These are phyloP conservation scores for Oreochromis aureus DNA, from an alignment of 2,113 vertebrate genomes.

Conservation along the genomic window DNA sequence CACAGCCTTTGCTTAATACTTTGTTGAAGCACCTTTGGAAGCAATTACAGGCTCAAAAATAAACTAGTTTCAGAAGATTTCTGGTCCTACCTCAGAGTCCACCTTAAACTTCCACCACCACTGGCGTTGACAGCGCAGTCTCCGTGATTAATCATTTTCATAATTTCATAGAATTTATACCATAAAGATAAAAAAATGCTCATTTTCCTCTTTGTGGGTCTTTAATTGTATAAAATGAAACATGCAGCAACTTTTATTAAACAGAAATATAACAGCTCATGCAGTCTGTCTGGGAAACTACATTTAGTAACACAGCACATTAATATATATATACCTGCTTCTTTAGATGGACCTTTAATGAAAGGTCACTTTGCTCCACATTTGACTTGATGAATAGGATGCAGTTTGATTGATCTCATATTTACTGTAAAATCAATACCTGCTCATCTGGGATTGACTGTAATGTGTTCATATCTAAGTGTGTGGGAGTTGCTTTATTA, in stretches of 20 bases:
- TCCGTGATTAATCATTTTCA: not conserved
- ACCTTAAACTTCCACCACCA: not conserved
- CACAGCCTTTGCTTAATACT: not conserved
- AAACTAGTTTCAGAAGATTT: not conserved
- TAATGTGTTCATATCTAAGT: not conserved
- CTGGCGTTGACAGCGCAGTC: not conserved
- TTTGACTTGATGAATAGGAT: not conserved
- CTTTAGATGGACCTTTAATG: not conserved
- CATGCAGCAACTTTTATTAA: not conserved
- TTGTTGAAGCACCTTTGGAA: not conserved
- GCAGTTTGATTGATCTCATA: not conserved
- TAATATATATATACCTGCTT: not conserved
- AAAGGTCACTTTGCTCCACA: not conserved
- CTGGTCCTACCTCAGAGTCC: not conserved
- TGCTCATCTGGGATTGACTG: not conserved
- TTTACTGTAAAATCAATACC: not conserved
- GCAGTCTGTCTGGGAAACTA: not conserved
- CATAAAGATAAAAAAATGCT: not conserved
- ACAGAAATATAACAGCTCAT: not conserved
- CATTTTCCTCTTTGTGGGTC: not conserved
- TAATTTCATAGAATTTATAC: not conserved
- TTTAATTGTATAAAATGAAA: not conserved
- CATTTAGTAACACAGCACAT: not conserved
- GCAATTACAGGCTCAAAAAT: not conserved
- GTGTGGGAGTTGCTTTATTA: not conserved